Base-by-base conservation (phyloP, 2,113 vertebrate species). In the Plecotus auritus region DNA sequence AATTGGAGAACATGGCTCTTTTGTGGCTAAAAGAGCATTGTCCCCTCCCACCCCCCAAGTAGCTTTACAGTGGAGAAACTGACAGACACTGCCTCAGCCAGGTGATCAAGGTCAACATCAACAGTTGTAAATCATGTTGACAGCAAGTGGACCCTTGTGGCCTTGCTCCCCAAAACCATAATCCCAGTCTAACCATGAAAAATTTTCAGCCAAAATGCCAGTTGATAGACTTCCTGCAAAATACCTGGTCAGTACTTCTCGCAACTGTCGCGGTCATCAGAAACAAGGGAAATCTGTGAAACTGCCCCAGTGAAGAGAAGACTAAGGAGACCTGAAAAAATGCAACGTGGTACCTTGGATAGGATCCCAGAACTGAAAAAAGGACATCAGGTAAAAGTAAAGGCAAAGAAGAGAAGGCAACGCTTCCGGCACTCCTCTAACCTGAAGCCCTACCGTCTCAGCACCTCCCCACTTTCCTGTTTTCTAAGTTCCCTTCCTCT, bases 401-500 rank as follows among this genome's bases (percentile, higher is more conserved):
- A 86, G 49, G 32, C 28, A 90, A 56, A 56, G 47, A 78, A 78
- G 61, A 10, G 17, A 47, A 54, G 30, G 32, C 81, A 88, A 92
- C 85, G 32, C 17, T 83, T 5, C 1, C 2, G 1, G 17, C 1
- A 8, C 18, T n/a, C 5, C 18, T 37, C 37, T 42, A 51, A 9
- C 40, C 88, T 40, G 76, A 95, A 96, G 92, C 51, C 16, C 54
- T 37, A 30, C 12, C 80, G 42, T 89, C 69, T 30, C n/a, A 93
- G 88, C 85, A 45, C 49, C 35, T 81, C 74, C 32, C 85, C 47
- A 26, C 45, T 93, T 78, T 88, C 95, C 54, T 20, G 72, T 91
- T 97, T 97, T 92, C 93, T 73, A 67, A 80, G 67, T 92, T 80
- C 85, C 54, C 37, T 37, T 59, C 56, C 93, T 87, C 54, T n/a